Conservation (phyloP, 2,888 invertebrate species). For the Drosophila robusta region DNA sequence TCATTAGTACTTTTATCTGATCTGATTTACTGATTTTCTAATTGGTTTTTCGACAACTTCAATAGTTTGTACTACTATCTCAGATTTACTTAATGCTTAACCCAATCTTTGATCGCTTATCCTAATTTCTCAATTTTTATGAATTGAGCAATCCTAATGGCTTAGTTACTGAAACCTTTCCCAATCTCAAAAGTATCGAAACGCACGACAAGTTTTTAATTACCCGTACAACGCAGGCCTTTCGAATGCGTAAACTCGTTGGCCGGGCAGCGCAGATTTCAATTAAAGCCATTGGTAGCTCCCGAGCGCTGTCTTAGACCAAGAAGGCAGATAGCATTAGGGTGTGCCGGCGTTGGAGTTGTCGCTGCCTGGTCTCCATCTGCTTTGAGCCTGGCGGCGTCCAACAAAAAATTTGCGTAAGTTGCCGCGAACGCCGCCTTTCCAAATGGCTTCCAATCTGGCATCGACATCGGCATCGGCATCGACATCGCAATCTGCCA, state of each 20-base stretch:
- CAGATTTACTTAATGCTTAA: too few species aligned
- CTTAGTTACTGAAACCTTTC: slow-evolving; percentile 27
- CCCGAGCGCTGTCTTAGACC: slow-evolving; percentile 16
- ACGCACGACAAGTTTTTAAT: slow-evolving; percentile 76
- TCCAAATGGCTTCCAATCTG: slow-evolving; percentile 70
- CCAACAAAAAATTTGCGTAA: slow-evolving; percentile 67
- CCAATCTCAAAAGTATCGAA: slow-evolving; percentile 44
- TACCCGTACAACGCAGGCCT: slow-evolving; percentile 63
- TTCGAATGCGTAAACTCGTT: slow-evolving; percentile 79
- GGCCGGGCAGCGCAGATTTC: slow-evolving; percentile 63
- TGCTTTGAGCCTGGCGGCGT: slow-evolving; percentile 47
- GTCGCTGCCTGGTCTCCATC: slow-evolving; percentile 34
- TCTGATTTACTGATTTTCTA: too few species aligned
- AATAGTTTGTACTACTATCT: too few species aligned
- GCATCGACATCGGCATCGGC: slow-evolving; percentile 48
- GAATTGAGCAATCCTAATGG: slow-evolving; percentile 4
- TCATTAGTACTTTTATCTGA: too few species aligned
- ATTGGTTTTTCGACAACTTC: too few species aligned
- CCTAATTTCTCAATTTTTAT: too few species aligned
- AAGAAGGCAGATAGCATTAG: slow-evolving; percentile 52
- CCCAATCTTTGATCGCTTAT: too few species aligned
- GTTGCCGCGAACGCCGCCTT: slow-evolving; percentile 67
- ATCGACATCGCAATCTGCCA: slow-evolving; percentile 37
- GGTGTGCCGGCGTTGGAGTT: slow-evolving; percentile 63
- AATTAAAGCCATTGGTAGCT: slow-evolving; percentile 62